Base-by-base conservation (phyloP, 2,888 invertebrate species). In the Apotomis turbidana region DNA sequence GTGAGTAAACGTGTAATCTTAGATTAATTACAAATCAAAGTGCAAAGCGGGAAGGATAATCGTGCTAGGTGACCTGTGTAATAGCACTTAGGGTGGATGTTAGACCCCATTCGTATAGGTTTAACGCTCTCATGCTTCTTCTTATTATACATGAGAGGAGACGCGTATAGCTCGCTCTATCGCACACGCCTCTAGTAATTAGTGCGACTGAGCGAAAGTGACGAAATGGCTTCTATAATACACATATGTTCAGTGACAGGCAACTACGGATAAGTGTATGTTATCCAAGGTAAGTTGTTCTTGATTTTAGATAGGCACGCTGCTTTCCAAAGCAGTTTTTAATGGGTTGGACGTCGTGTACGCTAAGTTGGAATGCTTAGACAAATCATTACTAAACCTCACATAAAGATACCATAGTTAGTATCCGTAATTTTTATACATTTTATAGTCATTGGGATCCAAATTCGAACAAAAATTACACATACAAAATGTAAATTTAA, bases 51-150 rank as follows among this genome's bases (percentile, higher is more conserved):
- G 6, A 49, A 67, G 49, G 55, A 66, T 66, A 66, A 66, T 57
- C 46, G 64, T 36, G 62, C 63, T 55, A 66, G 64, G 41, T 66
- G 55, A 66, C 46, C 64, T 55, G 64, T 44, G 27, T 54, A 52
- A 41, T 64, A 41, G 54, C 54, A 15, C 44, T 44, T 44, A 44
- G 54, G 55, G 36, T 15, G 52, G 62, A 38, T 51, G 52, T 54
- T 64, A 64, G 44, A 66, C 64, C 64, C 57, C 64, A 66, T 66
- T 66, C 55, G 44, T 57, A 57, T 36, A 46, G 55, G 64, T 66
- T 66, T 66, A 66, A 66, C 55, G 64, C 55, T 54, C 27, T 55
- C 55, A 46, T 66, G n/a, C 55, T 44, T 5, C 27, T 66, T 44
- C 64, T 66, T 66, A 55, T 57, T 55, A 66, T 55, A 55, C 57